phyloP scores from a whole-genome alignment of 1,140 invertebrate species.

The Maniola jurtina region DNA sequence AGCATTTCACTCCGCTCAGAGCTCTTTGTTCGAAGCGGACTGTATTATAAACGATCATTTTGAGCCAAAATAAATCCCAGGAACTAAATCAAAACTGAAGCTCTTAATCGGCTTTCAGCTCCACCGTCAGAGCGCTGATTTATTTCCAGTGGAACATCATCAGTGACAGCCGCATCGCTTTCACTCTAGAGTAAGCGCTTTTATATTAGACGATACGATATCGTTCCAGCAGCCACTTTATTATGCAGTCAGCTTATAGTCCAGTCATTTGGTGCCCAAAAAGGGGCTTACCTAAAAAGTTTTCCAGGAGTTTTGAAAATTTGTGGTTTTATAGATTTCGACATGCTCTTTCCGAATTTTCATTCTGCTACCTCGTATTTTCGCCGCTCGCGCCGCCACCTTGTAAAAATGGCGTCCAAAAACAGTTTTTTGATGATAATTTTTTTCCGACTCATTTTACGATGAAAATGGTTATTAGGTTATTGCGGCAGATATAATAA shows the following conservation, averaged over 20 bases:
- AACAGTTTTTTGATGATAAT: too few relatives aligned
- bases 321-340: too few relatives aligned
- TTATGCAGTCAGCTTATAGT: not conserved
- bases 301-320: too few relatives aligned
- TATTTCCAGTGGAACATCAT: not conserved
- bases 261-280: too few relatives aligned
- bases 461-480: too few relatives aligned
- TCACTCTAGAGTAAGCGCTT: not conserved
- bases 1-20: too few relatives aligned
- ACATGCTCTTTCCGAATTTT: too few relatives aligned
- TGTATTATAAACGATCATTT: not conserved
- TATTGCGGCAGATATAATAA: not conserved
- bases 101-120: conserved; percentile 1
- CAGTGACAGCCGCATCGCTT: not conserved
- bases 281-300: too few relatives aligned
- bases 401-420: too few relatives aligned
- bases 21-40: not conserved
- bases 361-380: too few relatives aligned
- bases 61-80: not conserved
- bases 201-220: not conserved
- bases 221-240: not conserved
- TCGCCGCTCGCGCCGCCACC: too few relatives aligned
- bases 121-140: not conserved
- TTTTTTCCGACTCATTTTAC: too few relatives aligned
- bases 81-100: conserved; percentile 4